These are phyloP conservation scores for Coracias cyanogaster DNA, from an alignment of 2,797 vertebrate genomes.

Conservation along the genomic window DNA sequence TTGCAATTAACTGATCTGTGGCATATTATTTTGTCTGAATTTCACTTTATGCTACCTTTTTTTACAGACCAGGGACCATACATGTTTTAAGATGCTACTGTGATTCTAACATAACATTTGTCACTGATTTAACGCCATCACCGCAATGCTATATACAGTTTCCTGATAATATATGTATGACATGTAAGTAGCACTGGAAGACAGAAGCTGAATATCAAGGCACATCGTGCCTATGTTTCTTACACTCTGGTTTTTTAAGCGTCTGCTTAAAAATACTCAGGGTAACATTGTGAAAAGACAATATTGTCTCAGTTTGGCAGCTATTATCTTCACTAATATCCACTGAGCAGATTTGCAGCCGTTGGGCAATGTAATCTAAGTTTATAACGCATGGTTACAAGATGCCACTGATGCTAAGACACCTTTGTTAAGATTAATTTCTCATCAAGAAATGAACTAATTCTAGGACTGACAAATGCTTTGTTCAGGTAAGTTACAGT, in stretches of 20 bases:
- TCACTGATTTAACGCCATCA: background rate
- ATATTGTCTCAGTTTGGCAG: background rate
- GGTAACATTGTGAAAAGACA: background rate
- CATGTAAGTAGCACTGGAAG: background rate
- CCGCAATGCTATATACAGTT: background rate
- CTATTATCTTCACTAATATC: background rate
- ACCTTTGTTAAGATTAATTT: background rate
- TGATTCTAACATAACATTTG: background rate
- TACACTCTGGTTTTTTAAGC: background rate
- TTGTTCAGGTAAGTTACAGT: background rate
- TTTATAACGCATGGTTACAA: background rate
- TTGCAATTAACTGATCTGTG: background rate
- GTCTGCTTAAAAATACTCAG: background rate
- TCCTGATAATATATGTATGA: background rate
- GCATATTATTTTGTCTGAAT: background rate
- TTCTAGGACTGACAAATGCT: background rate
- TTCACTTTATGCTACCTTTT: background rate
- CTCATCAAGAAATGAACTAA: background rate
- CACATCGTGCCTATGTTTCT: background rate
- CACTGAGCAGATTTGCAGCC: background rate
- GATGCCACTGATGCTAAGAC: background rate
- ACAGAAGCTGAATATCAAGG: background rate
- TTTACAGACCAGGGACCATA: background rate
- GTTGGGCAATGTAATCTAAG: background rate
- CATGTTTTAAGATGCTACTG: background rate